Base-by-base conservation (phyloP, 2,888 invertebrate species). In the Tribolium freemani region DNA sequence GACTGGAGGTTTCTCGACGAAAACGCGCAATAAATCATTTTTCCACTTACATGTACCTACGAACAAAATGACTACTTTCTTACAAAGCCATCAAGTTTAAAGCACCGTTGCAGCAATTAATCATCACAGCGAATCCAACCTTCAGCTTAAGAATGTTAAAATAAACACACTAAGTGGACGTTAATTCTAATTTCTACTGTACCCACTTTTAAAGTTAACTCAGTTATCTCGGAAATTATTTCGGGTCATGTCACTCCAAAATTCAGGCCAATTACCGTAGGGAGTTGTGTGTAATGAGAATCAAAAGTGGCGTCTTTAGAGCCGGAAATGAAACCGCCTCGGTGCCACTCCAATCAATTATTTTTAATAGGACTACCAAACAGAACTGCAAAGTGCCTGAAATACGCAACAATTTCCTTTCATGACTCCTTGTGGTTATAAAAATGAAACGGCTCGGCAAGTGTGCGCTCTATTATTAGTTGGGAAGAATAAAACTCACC, bases 151-250 rank as follows among this genome's bases (percentile, higher is more conserved):
- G 60, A 48, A 60, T 21, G 20, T 63, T 26, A 61, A 61, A 48
- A 48, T 61, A 51, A 63, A 30, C 50, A 63, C 50, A 38, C 63
- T 48, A 50, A 61, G 46, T 51, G 61, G 61, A 51, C 63, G 31
- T 63, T 63, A 63, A 63, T 63, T 63, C 51, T 63, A 50, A 63
- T 63, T 63, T 31, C 38, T 31, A 51, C 63, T 51, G 48, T 51
- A 50, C 51, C 63, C 50, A 51, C 63, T 63, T 63, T 63, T 51
- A 63, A 63, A 50, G 51, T 51, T 63, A 63, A 63, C 51, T 51
- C 50, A 31, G 63, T 63, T 63, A 63, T 63, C 63, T 63, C 63
- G 16, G 63, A 50, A 63, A 63, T 63, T 63, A 63, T 63, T 51
- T 63, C 63, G 63, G 63, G 51, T 51, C 63, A 38, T 63, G 63